Percentiles rank a stretch among this genome's conserved stretches.
Conservation (phyloP, 2,797 vertebrate species). For the Babyrousa celebensis region DNA sequence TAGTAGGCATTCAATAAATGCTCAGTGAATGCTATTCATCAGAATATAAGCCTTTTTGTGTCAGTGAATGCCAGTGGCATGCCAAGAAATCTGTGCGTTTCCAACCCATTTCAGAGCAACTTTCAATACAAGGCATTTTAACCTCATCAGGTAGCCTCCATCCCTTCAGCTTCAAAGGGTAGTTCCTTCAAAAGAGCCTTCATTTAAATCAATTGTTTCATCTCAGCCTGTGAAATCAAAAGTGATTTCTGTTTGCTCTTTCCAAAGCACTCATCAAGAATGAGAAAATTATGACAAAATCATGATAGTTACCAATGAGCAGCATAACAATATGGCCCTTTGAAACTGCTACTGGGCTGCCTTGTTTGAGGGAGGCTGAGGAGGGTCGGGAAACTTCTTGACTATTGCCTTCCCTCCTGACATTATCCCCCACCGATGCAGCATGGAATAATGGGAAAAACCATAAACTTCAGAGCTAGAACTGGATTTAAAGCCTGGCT, state of each 20-base stretch:
- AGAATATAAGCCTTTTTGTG: slow-evolving; percentile 38
- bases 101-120: slow-evolving; percentile 45
- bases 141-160: slow-evolving; percentile 58
- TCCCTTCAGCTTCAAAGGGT: slow-evolving; percentile 64
- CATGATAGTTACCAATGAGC: slow-evolving; percentile 41
- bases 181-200: slow-evolving; percentile 11
- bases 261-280: slow-evolving; percentile 38
- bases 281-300: slow-evolving; percentile 60
- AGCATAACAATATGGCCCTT: slow-evolving; percentile 21
- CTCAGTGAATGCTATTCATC: background rate
- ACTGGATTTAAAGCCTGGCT: slow-evolving; percentile 14
- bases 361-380: background rate
- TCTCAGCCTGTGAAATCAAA: slow-evolving; percentile 32
- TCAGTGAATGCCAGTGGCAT: background rate
- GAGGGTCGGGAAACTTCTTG: background rate
- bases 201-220: slow-evolving; percentile 70
- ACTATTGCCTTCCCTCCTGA: background rate
- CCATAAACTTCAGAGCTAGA: background rate
- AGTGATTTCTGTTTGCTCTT: slow-evolving; percentile 26
- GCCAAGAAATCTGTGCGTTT: slow-evolving; percentile 45
- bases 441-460: background rate
- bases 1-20: slow-evolving; percentile 7
- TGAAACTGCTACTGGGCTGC: background rate
- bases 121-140: slow-evolving; percentile 48
- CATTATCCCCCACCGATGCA: background rate